Evolutionary conservation across 2,113 vertebrate genomes (phyloP), one percentile per base, ranked within the genome.

Genomic region (Sitta europaea): DNA sequence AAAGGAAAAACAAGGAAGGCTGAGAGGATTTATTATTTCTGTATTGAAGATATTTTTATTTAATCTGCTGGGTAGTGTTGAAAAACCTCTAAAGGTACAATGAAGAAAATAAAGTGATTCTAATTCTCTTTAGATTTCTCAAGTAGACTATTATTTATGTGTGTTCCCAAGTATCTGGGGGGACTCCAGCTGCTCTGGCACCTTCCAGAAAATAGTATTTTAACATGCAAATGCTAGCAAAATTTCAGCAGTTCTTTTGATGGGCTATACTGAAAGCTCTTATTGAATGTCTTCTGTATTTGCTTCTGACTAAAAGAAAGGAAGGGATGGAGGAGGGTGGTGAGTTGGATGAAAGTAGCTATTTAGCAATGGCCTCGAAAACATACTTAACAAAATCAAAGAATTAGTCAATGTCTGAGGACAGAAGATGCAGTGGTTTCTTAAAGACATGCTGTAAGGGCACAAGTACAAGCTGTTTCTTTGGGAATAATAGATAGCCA

Each of bases 311-410:
- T 57, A 14, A 83, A 87, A 82, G 50, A 68, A 87, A 78, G n/a
- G 45, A 65, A 54, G 24, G 54, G 35, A 11, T 88, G 31, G 70
- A 85, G 36, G 25, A 90, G 40, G 9, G 21, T 75, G n/a, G 24
- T 54, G 54, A 88, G 76, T 68, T 83, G 45, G 58, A 62, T 97
- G 62, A 79, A 96, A 80, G 42, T 73, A 75, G 35, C 75, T 93
- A 50, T 94, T 92, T 90, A 82, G 75, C 45, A 73, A 25, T 73
- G 50, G 67, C 16, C 58, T 83, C 22, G 24, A 88, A 94, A 93
- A 36, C 35, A 54, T 47, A 70, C 88, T 94, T 94, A n/a, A 93
- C 58, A 93, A 88, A 95, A 95, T 94, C n/a, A 96, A 95, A 96
- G 58, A 76, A 86, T 83, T 78, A 75, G 33, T 90, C 6, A 1